Percentiles rank a stretch among this genome's conserved stretches.
phyloP scores from a whole-genome alignment of 92 coral and sea anemone genomes.

The Zoanthus gigantus region DNA sequence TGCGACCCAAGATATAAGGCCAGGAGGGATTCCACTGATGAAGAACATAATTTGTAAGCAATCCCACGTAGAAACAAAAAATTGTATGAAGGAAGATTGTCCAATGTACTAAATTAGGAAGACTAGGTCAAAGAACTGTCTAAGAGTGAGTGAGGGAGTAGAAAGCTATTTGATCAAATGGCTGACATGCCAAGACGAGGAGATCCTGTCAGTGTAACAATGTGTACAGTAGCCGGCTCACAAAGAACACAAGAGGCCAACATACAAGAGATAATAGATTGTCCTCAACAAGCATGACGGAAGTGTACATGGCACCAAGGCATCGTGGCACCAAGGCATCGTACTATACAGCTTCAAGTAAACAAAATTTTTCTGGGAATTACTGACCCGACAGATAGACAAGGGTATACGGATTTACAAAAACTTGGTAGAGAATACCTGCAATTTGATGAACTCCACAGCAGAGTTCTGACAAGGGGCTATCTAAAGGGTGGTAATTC shows the following conservation, averaged over 20 bases:
- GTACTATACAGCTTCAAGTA: conserved; percentile 11
- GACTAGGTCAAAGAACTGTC: neutral
- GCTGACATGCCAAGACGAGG: neutral
- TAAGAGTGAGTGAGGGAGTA: no score
- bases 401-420: neutral
- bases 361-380: conserved; percentile 3
- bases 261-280: neutral
- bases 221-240: conserved; percentile 21
- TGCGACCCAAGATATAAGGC: no score
- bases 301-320: conserved; percentile 4
- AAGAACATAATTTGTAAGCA: neutral
- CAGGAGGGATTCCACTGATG: no score
- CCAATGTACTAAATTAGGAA: neutral
- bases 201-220: conserved; percentile 19
- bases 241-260: conserved; percentile 17
- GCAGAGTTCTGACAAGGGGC: conserved; percentile 11
- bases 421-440: neutral
- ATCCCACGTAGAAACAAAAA: neutral
- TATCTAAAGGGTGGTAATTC: neutral
- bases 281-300: neutral
- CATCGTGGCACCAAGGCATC: neutral
- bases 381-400: conserved; percentile 2
- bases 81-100: no score
- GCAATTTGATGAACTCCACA: conserved; percentile 17
- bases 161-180: no score